Evolutionary conservation across 2,113 vertebrate genomes (phyloP).

Genomic region (Orycteropus afer): DNA sequence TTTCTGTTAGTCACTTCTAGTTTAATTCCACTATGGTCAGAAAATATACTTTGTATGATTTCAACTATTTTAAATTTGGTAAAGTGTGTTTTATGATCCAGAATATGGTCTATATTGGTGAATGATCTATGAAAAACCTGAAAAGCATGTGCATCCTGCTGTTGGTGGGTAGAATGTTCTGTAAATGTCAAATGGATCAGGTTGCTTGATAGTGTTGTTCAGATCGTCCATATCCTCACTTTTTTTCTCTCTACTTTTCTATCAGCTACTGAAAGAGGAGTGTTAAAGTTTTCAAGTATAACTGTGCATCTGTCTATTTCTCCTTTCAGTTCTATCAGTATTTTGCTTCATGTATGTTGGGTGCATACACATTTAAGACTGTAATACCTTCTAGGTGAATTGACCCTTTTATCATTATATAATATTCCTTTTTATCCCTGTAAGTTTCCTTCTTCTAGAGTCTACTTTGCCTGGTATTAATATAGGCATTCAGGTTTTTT

Average conservation of each 20-base stretch:
- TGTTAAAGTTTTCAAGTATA: not conserved
- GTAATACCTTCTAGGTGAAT: not conserved
- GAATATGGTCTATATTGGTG: not conserved
- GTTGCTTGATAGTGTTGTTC: not conserved
- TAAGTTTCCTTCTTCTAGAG: not conserved
- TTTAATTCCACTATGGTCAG: slow-evolving; percentile 18
- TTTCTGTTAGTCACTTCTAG: not conserved
- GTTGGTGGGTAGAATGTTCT: not conserved
- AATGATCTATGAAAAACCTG: not conserved
- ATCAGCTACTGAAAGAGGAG: not conserved
- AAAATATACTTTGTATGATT: not conserved
- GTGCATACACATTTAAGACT: not conserved
- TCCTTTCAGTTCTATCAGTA: not conserved
- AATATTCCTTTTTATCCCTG: slow-evolving; percentile 28
- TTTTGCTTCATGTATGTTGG: not conserved
- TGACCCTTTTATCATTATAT: not conserved
- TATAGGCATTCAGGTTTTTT: not conserved
- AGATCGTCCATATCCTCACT: not conserved
- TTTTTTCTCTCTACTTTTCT: slow-evolving; percentile 20
- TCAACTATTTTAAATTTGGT: not conserved
- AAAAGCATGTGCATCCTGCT: not conserved
- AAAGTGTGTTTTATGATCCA: not conserved
- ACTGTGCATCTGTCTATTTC: not conserved
- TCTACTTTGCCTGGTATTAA: slow-evolving; percentile 20
- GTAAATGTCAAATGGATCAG: not conserved